Base-by-base conservation (phyloP, 2,113 vertebrate genomes). In the Tachycineta bicolor region DNA sequence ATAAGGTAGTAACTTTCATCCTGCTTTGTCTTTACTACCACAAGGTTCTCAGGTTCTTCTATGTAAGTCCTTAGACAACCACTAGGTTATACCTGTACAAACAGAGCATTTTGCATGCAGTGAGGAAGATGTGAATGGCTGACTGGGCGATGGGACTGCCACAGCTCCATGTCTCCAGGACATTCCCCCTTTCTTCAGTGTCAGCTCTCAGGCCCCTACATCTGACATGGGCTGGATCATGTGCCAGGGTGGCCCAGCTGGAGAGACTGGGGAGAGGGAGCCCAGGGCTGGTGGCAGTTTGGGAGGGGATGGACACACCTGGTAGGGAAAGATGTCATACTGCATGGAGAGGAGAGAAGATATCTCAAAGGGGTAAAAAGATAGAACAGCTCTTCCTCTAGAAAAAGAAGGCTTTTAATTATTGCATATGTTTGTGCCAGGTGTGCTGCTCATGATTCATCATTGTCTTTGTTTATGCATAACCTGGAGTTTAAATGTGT, bases 371-470 rank as follows among this genome's bases (percentile, higher is more conserved):
- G 11, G 13, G 9, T 71, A 18, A 43, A 2, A 10, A 67, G 37
- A n/a, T 12, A 41, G 25, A 53, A 11, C 9, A 60, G 29, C 10
- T 59, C 44, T 50, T 68, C 12, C 11, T 34, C 44, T 47, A 34
- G 37, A 56, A 63, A 39, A 12, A 90, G 49, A 17, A 58, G 9
- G 7, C 5, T 60, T 82, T 71, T 68, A 63, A 76, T 89, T 52
- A 77, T 21, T 28, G n/a, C 5, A 8, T 37, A 20, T 2, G 1
- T 71, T 63, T 76, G 29, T 68, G 46, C 49, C 29, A 60, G 44
- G 29, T 56, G 14, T 41, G 11, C 29, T 87, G 55, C 33, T 77
- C 0, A 0, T 0, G 0, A 16, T 64, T 49, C 5, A 8, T 31
- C 16, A 14, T 41, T 2, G 0, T 80, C 12, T 1, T 70, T 1